Evolutionary conservation across 2,797 vertebrate species (phyloP), one percentile per base, ranked within the genome.

Genomic region (Crax fasciolata): DNA sequence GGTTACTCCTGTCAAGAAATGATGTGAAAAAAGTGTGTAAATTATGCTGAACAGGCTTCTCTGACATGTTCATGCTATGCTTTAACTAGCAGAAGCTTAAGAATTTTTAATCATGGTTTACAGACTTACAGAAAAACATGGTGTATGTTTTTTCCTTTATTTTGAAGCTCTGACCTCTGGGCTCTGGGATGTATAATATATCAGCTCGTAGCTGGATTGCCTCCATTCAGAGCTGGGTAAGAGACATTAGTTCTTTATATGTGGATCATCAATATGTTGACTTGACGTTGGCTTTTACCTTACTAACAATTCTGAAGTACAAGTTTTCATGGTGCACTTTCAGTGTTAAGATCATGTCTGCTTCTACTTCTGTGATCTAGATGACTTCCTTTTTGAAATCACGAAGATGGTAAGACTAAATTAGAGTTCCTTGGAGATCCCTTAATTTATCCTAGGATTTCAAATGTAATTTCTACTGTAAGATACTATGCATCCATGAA

Each of bases 101-200:
- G 13, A 49, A 20, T 11, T 38, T 13, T 63, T 58, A 76, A 2
- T 57, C 52, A 27, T 15, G 21, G 30, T 88, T 68, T 81, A 54
- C 87, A 89, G 43, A 65, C 24, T 67, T 70, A 32, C n/a, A 59
- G 14, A n/a, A 89, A 78, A 67, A 48, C 13, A 41, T 88, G 16
- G 17, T 59, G 2, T 90, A 2, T 87, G 10, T 30, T 78, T 78
- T 90, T 77, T 49, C 52, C 27, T 51, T 78, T 87, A 35, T 88
- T 84, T 86, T 95, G 76, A 97, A 99, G 99, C 97, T 99, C 99
- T 95, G 99, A 99, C 97, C 99, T 99, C 63, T 99, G 99, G 99
- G 99, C 99, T 75, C 98, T 99, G 95, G 99, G 99, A 95, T 99
- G 99, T 98, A 99, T 99, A 97, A 98, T 99, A 97, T 99, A 99